Evolutionary conservation across 2,113 vertebrate genomes (phyloP), one percentile per base, ranked within the genome.

Genomic region (Agapornis roseicollis): DNA sequence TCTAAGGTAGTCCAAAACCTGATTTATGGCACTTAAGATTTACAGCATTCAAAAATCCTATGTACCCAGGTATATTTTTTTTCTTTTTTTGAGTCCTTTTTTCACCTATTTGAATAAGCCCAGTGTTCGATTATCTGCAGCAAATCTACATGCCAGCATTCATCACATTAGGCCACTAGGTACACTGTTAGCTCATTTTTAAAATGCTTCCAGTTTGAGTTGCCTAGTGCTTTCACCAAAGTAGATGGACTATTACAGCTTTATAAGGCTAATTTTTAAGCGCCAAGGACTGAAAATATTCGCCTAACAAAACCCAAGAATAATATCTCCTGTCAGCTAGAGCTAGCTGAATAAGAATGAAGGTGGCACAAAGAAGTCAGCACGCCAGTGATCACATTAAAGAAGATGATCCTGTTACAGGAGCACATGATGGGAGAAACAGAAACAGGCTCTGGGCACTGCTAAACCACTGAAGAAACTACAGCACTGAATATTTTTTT

Each of bases 231-330:
- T 88, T 88, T 83, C 56, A 68, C 72, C 65, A 94, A 81, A 94
- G n/a, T 31, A 93, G 70, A 84, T 82, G 70, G 37, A 76, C 42
- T 76, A 46, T 63, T 89, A 82, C 1, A 6, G 56, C 80, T 92
- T 89, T 42, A 84, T 55, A 78, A 86, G 53, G 17, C 80, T 90
- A 77, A 88, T 86, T 92, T 91, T 84, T 85, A 92, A 90, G 70
- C 61, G 95, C 27, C 20, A 24, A 84, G 35, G 56, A 88, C 37
- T 95, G 82, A 96, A 92, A 96, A 92, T 69, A 86, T 35, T 87
- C 37, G 37, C 29, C 78, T 95, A 93, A 94, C 60, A 84, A 88
- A 90, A 95, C 61, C 95, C 90, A 90, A 63, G 69, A 86, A 84
- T 68, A 84, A 86, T 90, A 94, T 90, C 46, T 9, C 25, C 64